phyloP scores from a whole-genome alignment of 37 sponge, comb jelly and placozoan species.

The Oopsacas minuta region DNA sequence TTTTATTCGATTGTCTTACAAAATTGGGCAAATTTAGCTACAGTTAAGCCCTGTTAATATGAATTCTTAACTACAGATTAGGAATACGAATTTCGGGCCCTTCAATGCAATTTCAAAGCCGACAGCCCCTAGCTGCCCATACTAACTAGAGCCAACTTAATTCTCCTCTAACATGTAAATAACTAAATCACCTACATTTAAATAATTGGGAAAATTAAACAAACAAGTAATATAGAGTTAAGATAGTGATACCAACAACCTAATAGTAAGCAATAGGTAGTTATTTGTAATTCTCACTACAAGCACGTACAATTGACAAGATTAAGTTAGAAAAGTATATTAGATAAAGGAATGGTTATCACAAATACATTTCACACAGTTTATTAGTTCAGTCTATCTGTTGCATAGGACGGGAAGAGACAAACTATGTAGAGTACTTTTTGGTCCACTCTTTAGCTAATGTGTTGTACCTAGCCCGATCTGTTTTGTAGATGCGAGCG shows the following conservation, averaged over 20 bases:
- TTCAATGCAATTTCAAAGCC: no score
- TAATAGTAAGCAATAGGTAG: not conserved
- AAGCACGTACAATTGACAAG: not conserved
- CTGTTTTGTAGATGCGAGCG: constrained; percentile 37
- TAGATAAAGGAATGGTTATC: not conserved
- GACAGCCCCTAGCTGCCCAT: no score
- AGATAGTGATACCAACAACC: not conserved
- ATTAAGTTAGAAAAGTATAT: constrained; percentile 13
- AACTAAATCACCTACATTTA: no score
- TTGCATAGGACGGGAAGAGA: not conserved
- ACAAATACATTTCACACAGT: not conserved
- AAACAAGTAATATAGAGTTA: not conserved
- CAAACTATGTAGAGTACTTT: constrained; percentile 24
- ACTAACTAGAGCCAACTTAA: no score
- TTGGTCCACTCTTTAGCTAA: constrained; percentile 36
- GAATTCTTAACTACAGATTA: no score
- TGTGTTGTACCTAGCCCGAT: constrained; percentile 25
- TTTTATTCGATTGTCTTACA: no score
- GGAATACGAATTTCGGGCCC: no score
- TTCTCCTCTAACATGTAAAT: no score
- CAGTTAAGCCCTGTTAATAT: no score
- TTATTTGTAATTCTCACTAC: not conserved
- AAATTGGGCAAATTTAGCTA: no score
- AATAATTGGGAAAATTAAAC: not conserved
- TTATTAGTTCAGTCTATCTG: not conserved